phyloP scores from a whole-genome alignment of 1,140 invertebrate species.

The Anthonomus grandis region DNA sequence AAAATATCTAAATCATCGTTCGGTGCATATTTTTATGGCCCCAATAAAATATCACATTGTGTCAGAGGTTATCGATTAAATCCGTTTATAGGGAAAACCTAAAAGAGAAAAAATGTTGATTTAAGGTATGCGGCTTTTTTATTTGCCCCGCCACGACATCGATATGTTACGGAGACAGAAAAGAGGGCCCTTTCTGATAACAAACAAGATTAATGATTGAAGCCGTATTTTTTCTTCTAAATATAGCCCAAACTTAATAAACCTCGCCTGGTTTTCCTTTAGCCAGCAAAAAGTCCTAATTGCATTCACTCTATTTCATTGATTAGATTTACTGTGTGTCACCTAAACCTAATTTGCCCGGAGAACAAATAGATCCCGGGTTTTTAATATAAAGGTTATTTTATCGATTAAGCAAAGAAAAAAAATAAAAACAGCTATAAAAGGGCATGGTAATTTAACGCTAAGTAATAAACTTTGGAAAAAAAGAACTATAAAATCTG shows the following conservation, averaged over 20 bases:
- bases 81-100: no score
- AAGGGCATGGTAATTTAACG: constrained; percentile 17
- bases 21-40: no score
- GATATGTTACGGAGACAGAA: constrained; percentile 19
- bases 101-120: no score
- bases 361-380: no score
- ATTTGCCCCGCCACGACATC: no score
- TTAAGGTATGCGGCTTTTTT: no score
- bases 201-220: constrained; percentile 30
- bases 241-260: constrained; percentile 27
- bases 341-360: no score
- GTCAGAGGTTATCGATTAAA: no score
- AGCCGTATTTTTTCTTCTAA: constrained; percentile 26
- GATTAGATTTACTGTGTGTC: constrained; percentile 8
- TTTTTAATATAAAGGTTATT: no score
- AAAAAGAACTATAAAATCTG: constrained; percentile 27
- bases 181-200: constrained; percentile 22
- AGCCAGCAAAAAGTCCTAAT: constrained; percentile 14
- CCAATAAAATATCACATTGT: no score
- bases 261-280: constrained; percentile 13
- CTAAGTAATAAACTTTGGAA: constrained; percentile 17
- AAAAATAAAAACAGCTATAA: constrained; percentile 14
- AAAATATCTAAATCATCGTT: no score
- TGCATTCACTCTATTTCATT: constrained; percentile 17
- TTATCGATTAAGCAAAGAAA: no score